Conservation (phyloP, 2,797 vertebrate species). For the Calcarius lapponicus region DNA sequence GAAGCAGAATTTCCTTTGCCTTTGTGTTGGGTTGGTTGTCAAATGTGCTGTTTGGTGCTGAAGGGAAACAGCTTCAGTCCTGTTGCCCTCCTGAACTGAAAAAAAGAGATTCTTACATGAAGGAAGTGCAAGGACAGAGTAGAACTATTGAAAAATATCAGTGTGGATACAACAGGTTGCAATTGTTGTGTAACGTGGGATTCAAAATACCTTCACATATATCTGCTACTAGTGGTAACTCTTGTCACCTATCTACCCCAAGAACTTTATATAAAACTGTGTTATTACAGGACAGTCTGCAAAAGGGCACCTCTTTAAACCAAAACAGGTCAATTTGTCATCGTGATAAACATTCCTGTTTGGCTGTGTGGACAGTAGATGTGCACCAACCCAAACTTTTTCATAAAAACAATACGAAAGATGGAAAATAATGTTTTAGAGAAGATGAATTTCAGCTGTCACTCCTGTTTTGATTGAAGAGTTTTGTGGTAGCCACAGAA, state of each 20-base stretch:
- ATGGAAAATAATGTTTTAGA: neutral
- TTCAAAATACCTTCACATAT: neutral
- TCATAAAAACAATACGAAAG: neutral
- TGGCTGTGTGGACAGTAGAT: neutral
- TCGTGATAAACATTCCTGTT: neutral
- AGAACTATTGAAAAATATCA: neutral
- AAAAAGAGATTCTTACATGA: accelerated
- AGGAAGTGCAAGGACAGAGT: neutral
- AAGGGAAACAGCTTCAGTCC: neutral
- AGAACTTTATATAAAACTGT: neutral
- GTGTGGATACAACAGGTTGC: neutral
- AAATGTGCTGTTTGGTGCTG: neutral
- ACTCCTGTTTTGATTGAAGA: neutral
- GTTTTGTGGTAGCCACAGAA: neutral
- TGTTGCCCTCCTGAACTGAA: neutral
- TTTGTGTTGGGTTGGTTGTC: neutral
- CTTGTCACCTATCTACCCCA: neutral
- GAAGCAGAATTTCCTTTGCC: neutral
- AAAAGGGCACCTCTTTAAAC: neutral
- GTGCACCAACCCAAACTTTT: neutral
- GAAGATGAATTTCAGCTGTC: neutral
- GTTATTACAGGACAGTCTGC: neutral
- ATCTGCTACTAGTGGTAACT: neutral
- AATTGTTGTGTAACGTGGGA: accelerated
- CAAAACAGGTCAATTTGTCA: neutral